Conservation (phyloP, 2,797 vertebrate genomes). For the Diplodus sargus region DNA sequence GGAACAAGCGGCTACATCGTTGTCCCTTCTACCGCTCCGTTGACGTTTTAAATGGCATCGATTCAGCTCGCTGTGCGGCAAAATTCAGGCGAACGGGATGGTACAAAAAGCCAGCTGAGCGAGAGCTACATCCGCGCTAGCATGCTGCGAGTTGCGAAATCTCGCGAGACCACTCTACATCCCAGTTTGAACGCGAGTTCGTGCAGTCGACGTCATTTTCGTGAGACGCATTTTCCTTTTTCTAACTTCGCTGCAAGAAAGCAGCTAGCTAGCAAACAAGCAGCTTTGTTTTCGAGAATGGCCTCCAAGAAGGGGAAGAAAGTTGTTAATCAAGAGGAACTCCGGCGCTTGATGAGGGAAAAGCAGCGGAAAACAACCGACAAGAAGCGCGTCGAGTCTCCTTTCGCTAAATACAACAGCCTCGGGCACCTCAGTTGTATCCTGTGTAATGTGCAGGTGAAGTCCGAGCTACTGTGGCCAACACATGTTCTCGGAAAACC, state of each 20-base stretch:
- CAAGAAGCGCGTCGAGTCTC: constrained; percentile 91
- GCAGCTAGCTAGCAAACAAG: not conserved
- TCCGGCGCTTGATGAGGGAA: constrained; percentile 92
- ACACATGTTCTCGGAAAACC: constrained; percentile 93
- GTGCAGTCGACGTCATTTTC: constrained; percentile 46
- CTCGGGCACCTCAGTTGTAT: constrained; percentile 91
- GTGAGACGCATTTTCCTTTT: constrained; percentile 42
- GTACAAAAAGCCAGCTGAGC: constrained; percentile 50
- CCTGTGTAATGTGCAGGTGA: constrained; percentile 89
- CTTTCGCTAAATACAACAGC: constrained; percentile 94
- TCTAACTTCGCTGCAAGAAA: not conserved
- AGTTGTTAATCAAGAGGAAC: constrained; percentile 92
- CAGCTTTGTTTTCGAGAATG: constrained; percentile 68
- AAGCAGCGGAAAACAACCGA: constrained; percentile 89
- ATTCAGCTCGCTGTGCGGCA: constrained; percentile 67
- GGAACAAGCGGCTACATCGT: constrained; percentile 64
- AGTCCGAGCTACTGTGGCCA: constrained; percentile 93
- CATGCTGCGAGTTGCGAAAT: not conserved
- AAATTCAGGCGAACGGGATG: constrained; percentile 46
- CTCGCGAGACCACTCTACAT: constrained; percentile 53
- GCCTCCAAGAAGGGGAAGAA: constrained; percentile 86
- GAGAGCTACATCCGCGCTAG: constrained; percentile 40
- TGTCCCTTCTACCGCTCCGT: constrained; percentile 16
- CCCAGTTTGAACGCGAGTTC: constrained; percentile 1
- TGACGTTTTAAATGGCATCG: constrained; percentile 29